Conservation (phyloP, 2,797 vertebrate species). For the Serranus cabrilla region DNA sequence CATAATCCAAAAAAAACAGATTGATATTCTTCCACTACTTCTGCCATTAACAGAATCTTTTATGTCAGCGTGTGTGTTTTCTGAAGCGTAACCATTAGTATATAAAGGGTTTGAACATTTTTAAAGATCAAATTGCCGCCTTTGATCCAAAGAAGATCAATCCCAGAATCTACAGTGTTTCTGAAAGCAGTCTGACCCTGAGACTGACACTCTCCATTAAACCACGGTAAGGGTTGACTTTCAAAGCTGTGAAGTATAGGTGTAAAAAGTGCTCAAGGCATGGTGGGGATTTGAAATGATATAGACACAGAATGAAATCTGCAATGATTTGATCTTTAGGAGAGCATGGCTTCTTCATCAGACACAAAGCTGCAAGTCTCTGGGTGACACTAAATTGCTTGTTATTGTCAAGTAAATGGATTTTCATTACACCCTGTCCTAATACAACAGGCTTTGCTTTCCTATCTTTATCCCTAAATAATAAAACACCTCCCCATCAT, state of each 20-base stretch:
- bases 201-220: conserved; percentile 38
- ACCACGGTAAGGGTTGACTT: conserved; percentile 22
- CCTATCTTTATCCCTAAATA: conserved; percentile 63
- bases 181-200: conserved; percentile 32
- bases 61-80: conserved; percentile 23
- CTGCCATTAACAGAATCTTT: neutral
- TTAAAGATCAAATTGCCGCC: conserved; percentile 26
- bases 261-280: conserved; percentile 13
- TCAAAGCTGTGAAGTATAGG: conserved; percentile 26
- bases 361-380: conserved; percentile 45
- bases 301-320: conserved; percentile 4
- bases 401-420: conserved; percentile 66
- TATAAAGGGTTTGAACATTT: conserved; percentile 23
- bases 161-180: conserved; percentile 24
- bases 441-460: conserved; percentile 55
- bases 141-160: conserved; percentile 57
- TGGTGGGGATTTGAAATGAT: conserved; percentile 7
- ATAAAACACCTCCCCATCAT: conserved; percentile 64
- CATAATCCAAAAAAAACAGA: conserved; percentile 11
- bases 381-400: conserved; percentile 53
- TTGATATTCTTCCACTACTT: conserved; percentile 11
- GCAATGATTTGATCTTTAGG: conserved; percentile 32
- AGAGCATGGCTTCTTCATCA: conserved; percentile 14
- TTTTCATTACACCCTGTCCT: conserved; percentile 56
- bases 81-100: conserved; percentile 29